Evolutionary conservation across 2,797 vertebrate genomes (phyloP).

Genomic region (Cichlasoma orientale): DNA sequence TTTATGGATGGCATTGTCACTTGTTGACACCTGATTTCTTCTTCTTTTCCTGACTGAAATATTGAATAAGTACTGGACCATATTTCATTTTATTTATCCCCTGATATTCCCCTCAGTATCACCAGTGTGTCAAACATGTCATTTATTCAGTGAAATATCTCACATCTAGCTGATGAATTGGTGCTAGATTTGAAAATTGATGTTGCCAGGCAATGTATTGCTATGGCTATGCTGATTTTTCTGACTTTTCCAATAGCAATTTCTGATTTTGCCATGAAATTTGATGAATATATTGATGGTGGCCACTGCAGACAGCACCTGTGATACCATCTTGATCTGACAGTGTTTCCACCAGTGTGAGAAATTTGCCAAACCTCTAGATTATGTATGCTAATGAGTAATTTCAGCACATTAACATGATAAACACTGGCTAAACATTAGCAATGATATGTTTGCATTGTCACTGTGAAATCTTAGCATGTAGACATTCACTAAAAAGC

Average conservation of each 20-base stretch:
- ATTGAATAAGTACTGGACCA: background rate
- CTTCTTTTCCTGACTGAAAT: background rate
- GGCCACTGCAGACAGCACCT: background rate
- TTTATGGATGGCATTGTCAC: background rate
- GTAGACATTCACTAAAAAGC: background rate
- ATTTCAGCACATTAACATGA: too few species aligned
- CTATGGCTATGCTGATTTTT: too few species aligned
- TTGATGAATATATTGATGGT: background rate
- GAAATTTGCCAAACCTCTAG: too few species aligned
- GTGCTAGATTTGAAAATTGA: too few species aligned
- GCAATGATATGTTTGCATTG: too few species aligned
- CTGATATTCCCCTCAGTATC: background rate
- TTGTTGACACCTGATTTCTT: background rate
- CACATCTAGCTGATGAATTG: too few species aligned
- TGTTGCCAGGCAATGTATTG: too few species aligned
- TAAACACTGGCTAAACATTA: too few species aligned
- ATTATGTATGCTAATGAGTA: too few species aligned
- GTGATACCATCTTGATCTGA: background rate
- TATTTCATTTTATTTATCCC: background rate
- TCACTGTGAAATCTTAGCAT: background rate
- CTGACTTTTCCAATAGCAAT: too few species aligned
- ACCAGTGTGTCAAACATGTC: background rate
- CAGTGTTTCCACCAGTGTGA: too few species aligned
- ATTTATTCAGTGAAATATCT: background rate
- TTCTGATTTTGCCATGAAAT: background rate